Evolutionary conservation across 2,888 invertebrate species (phyloP), one percentile per base, ranked within the genome.

Genomic region (Parthenolecanium corni): DNA sequence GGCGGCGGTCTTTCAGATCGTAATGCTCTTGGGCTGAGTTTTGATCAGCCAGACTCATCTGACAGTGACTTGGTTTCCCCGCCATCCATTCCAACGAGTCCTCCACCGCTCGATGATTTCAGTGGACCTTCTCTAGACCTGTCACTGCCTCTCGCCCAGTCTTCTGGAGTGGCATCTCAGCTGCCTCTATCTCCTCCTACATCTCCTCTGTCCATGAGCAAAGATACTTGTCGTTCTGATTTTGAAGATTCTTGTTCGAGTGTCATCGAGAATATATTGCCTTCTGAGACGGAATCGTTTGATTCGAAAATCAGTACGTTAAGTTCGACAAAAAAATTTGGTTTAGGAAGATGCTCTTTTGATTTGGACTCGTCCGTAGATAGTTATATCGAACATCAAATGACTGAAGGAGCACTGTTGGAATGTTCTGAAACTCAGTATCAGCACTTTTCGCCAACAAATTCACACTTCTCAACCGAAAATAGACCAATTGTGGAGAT

Each of bases 61-160:
- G 89, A 89, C 68, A 85, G 84, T 71, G 89, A 89, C 70, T 76
- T 86, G 52, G 79, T 86, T 3, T 82, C 85, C 2, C 88, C 88
- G 3, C 89, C 88, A 5, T 86, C 88, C 0, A 81, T 86, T 67
- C 88, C 89, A 4, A 82, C 80, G 21, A 82, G 85, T 11, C 82
- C 87, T 0, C 85, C 86, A 1, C 85, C 86, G 5, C 72, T 81
- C 68, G 84, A 85, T 65, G 85, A 87, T 64, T 74, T 86, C 5
- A 31, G 31, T 31, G 31, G 4, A 9, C 31, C 31, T 31, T 31
- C 31, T 9, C 9, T 31, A 9, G 83, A 85, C 23, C 36, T 49
- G 21, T 61, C 61, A 1, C 23, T 61, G 6, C 51, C 49, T 2
- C 40, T 61, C 1, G 49, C 61, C 1, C 21, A 18, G 21, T 16